Percentiles rank a stretch among this genome's conserved stretches.
phyloP scores from a whole-genome alignment of 2,113 vertebrate genomes.

The Leptobrachium leishanense region DNA sequence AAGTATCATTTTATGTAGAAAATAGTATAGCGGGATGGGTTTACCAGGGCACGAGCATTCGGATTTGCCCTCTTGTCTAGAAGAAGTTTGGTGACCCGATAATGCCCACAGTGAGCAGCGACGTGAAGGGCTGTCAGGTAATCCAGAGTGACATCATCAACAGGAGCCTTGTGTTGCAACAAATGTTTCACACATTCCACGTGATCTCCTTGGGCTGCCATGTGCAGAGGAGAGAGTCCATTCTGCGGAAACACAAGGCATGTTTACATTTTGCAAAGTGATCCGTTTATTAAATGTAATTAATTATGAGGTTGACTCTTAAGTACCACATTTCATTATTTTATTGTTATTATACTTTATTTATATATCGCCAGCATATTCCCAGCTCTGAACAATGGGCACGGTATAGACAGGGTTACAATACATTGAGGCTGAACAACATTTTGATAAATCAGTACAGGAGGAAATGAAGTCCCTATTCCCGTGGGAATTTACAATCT shows the following conservation, averaged over 20 bases:
- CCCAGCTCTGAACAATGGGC: too few relatives aligned
- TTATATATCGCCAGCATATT: too few relatives aligned
- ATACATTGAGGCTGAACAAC: too few relatives aligned
- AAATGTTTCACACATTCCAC: constrained; percentile 96
- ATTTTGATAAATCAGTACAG: too few relatives aligned
- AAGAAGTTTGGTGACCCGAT: constrained; percentile 93
- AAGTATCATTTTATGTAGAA: not conserved
- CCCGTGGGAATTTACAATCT: too few relatives aligned
- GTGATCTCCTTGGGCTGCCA: constrained; percentile 96
- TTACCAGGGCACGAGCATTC: constrained; percentile 94
- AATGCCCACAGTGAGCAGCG: constrained; percentile 95
- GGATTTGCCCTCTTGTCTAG: constrained; percentile 97
- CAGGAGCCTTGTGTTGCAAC: constrained; percentile 90
- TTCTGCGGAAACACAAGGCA: constrained; percentile 69
- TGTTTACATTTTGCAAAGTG: not conserved
- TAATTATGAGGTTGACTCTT: too few relatives aligned
- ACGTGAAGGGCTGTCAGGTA: constrained; percentile 95
- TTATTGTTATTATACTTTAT: too few relatives aligned
- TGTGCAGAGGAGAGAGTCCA: constrained; percentile 94
- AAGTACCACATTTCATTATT: too few relatives aligned
- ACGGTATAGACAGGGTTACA: too few relatives aligned
- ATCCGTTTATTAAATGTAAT: too few relatives aligned
- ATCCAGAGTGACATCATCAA: constrained; percentile 94
- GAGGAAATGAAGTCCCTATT: too few relatives aligned
- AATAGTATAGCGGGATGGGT: constrained; percentile 20